phyloP scores from a whole-genome alignment of 2,113 vertebrate species.

The Diglossa brunneiventris region DNA sequence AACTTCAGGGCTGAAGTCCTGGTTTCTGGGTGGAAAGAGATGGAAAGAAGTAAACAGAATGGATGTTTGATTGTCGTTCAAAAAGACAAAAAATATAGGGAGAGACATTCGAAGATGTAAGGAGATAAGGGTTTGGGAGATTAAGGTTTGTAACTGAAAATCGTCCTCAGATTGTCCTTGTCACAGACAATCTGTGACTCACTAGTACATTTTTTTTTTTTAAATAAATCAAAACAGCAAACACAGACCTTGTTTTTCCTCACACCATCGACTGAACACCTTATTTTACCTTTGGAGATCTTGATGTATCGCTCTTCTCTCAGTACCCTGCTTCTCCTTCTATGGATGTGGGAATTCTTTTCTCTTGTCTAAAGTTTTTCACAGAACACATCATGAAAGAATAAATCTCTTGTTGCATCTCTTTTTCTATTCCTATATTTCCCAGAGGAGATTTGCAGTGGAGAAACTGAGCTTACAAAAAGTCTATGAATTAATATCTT shows the following conservation, averaged over 20 bases:
- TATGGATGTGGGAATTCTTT: neutral
- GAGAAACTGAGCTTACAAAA: neutral
- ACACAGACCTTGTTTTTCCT: accelerated
- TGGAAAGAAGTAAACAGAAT: neutral
- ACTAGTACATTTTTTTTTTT: neutral
- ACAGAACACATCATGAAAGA: neutral
- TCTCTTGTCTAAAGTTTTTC: neutral
- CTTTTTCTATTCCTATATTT: neutral
- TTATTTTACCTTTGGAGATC: neutral
- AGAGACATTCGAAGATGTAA: neutral
- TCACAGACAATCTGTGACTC: neutral
- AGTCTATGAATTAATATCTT: neutral
- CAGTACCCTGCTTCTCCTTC: neutral
- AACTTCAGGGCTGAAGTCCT: neutral
- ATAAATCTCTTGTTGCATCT: neutral
- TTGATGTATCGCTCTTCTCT: neutral
- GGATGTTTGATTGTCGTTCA: neutral
- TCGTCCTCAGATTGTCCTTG: neutral
- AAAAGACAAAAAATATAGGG: neutral
- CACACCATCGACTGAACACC: neutral
- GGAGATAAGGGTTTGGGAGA: neutral
- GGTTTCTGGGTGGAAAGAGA: neutral
- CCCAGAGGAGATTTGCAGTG: neutral
- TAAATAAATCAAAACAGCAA: neutral
- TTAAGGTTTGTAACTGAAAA: neutral